Percentiles rank a stretch among this genome's conserved stretches.
Evolutionary conservation across 2,888 invertebrate species (phyloP).

Genomic region (Prosopocoilus inquinatus): DNA sequence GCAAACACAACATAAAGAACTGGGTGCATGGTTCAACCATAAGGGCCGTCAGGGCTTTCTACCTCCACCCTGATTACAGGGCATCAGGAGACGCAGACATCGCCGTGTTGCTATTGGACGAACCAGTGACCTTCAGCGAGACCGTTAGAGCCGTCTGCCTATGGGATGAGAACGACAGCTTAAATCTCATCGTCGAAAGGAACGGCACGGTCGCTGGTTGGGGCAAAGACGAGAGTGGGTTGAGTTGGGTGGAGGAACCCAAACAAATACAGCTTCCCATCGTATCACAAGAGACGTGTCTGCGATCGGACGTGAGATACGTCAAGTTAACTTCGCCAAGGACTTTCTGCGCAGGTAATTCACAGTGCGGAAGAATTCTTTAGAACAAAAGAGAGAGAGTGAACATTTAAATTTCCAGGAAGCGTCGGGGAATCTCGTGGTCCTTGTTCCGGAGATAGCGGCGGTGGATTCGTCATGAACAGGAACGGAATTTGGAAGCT

Average conservation of each 20-base stretch:
- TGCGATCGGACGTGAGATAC: conserved; percentile 52
- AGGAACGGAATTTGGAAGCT: conserved; percentile 52
- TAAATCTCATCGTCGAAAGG: conserved; percentile 45
- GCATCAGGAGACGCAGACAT: conserved; percentile 48
- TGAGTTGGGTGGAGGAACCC: conserved; percentile 52
- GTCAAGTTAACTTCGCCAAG: conserved; percentile 46
- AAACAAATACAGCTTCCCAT: conserved; percentile 56
- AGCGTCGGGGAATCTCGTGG: conserved; percentile 51
- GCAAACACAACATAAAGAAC: conserved; percentile 49
- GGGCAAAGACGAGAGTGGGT: conserved; percentile 55
- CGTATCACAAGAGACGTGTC: conserved; percentile 58
- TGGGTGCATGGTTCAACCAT: conserved; percentile 48
- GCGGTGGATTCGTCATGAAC: conserved; percentile 56
- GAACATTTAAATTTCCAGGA: conserved; percentile 44
- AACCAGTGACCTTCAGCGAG: conserved; percentile 44
- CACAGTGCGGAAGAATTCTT: too few relatives aligned
- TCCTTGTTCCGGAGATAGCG: conserved; percentile 61
- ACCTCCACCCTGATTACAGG: conserved; percentile 51
- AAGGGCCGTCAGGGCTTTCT: conserved; percentile 46
- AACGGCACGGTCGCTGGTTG: conserved; percentile 59
- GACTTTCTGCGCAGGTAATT: conserved; percentile 53
- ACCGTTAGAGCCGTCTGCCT: conserved; percentile 56
- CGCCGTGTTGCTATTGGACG: conserved; percentile 51
- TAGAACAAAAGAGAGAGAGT: too few relatives aligned
- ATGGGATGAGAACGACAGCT: conserved; percentile 49